These are phyloP conservation scores for Saccostrea cuccullata DNA, from an alignment of 1,140 invertebrate genomes.

Conservation along the genomic window DNA sequence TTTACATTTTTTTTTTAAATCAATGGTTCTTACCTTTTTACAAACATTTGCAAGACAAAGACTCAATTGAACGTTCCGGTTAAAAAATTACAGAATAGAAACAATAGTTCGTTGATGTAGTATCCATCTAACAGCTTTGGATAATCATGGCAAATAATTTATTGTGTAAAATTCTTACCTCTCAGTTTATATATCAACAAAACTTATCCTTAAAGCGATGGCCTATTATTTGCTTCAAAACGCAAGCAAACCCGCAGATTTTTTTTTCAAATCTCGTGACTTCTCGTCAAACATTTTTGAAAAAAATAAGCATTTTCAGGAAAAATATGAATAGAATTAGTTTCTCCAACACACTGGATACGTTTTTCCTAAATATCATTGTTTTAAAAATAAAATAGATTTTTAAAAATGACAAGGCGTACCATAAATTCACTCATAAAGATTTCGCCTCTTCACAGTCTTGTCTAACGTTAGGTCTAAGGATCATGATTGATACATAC, in stretches of 20 bases:
- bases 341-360: too few relatives aligned
- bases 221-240: conserved; percentile 42
- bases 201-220: conserved; percentile 44
- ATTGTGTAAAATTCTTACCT: conserved; percentile 8
- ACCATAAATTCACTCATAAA: neutral
- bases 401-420: neutral
- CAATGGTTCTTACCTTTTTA: conserved; percentile 40
- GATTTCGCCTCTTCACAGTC: too few relatives aligned
- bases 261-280: conserved; percentile 41
- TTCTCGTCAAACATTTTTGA: conserved; percentile 33
- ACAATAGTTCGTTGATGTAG: conserved; percentile 39
- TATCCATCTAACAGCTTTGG: conserved; percentile 35
- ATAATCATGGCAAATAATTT: conserved; percentile 40
- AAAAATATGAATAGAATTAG: neutral
- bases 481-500: too few relatives aligned
- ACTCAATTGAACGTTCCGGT: conserved; percentile 35
- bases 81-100: neutral
- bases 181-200: conserved; percentile 3
- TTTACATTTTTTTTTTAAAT: conserved; percentile 10
- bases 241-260: conserved; percentile 51
- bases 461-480: too few relatives aligned
- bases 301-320: neutral
- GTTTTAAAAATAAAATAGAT: neutral
- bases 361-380: too few relatives aligned
- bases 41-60: conserved; percentile 44